A percentile compares a stretch with the other conserved stretches of the same genome.
Conservation (phyloP, 2,797 vertebrate genomes). For the Fundulus diaphanus region DNA sequence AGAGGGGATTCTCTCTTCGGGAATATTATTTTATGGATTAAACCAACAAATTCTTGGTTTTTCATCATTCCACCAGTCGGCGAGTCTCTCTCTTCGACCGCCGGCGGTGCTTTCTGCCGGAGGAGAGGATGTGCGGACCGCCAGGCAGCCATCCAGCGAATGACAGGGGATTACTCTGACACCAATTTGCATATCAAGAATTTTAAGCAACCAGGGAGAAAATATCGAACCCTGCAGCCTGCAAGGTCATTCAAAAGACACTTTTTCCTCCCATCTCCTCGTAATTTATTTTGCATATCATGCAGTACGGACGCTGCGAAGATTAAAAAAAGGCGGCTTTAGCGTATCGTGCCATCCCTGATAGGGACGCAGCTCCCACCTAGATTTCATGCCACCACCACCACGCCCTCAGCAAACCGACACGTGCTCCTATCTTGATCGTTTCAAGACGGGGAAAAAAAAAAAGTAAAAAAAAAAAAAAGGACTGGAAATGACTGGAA, state of each 20-base stretch:
- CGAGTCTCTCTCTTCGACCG: slow-evolving; percentile 18
- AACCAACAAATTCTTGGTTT: background rate
- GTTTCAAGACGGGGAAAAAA: slow-evolving; percentile 18
- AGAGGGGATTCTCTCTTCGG: background rate
- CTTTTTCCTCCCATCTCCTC: slow-evolving; percentile 64
- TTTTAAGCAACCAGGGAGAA: slow-evolving; percentile 81
- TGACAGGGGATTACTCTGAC: slow-evolving; percentile 81
- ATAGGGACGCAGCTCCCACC: slow-evolving; percentile 72
- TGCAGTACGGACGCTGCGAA: slow-evolving; percentile 76
- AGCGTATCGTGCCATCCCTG: slow-evolving; percentile 78
- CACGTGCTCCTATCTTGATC: slow-evolving; percentile 21
- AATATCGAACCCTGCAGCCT: slow-evolving; percentile 83
- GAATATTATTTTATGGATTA: background rate
- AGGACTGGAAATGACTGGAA: slow-evolving; percentile 44
- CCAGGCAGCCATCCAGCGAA: slow-evolving; percentile 46
- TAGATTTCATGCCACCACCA: slow-evolving; percentile 60
- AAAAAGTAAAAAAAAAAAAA: slow-evolving; percentile 21
- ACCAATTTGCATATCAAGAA: slow-evolving; percentile 83
- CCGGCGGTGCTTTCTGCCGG: slow-evolving; percentile 37
- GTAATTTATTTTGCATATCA: slow-evolving; percentile 85
- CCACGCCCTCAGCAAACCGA: slow-evolving; percentile 61
- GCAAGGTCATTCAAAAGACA: slow-evolving; percentile 88
- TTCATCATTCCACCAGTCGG: slow-evolving; percentile 2
- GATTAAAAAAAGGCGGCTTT: slow-evolving; percentile 80
- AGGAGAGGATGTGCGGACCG: slow-evolving; percentile 34